Conservation (phyloP, 2,888 invertebrate genomes). For the Andrena camellia region DNA sequence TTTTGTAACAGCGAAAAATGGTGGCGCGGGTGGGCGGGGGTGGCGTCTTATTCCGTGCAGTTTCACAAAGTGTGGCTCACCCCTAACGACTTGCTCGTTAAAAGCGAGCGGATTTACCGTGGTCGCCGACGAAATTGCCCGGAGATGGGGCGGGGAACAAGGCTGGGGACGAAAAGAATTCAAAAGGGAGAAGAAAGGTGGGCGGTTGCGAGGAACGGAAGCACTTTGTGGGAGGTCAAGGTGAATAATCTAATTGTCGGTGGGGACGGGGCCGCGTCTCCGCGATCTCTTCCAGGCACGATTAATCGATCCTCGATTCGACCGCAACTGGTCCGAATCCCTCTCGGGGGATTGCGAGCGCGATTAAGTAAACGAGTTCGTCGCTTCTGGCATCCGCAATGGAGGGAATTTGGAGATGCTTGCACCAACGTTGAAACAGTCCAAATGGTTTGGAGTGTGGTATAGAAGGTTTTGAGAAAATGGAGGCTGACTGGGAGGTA, state of each 20-base stretch:
- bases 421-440: no score
- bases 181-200: not conserved
- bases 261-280: not conserved
- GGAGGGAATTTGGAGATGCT: not conserved
- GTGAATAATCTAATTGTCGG: conserved; percentile 48
- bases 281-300: conserved; percentile 2
- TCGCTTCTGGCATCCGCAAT: not conserved
- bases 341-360: conserved; percentile 9
- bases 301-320: conserved; percentile 23
- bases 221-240: conserved; percentile 52
- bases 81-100: conserved; percentile 64
- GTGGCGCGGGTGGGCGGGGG: not conserved
- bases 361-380: conserved; percentile 13
- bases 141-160: conserved; percentile 34
- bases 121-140: conserved; percentile 41
- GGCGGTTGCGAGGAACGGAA: not conserved
- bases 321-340: conserved; percentile 11
- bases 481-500: no score
- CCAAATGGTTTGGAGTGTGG: no score
- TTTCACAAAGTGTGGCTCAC: conserved; percentile 59
- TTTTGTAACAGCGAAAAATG: not conserved
- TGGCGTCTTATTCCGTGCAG: conserved; percentile 52
- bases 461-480: no score
- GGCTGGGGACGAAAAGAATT: conserved; percentile 32
- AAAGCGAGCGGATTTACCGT: conserved; percentile 50